Evolutionary conservation across 1,140 invertebrate genomes (phyloP), one percentile per base, ranked within the genome.

Genomic region (Teleogryllus occipitalis): DNA sequence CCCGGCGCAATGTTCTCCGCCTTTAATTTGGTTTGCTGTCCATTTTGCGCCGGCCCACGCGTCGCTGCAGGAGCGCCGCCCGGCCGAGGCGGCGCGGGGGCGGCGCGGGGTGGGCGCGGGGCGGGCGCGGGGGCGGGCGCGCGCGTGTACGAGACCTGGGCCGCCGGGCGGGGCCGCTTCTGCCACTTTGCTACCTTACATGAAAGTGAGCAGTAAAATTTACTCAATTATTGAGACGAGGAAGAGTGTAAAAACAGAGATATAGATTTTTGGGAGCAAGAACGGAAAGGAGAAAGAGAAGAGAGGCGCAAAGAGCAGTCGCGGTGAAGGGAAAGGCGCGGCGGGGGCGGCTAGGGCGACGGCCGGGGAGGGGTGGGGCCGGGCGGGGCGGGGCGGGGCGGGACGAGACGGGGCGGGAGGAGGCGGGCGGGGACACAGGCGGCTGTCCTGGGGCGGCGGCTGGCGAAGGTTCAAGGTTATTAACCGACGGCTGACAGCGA

Each of bases 151-250:
- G 49, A 54, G 54, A 10, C 54, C 18, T 65, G 54, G 54, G 54
- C 0, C 7, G 2, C 2, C 54, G 2, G 54, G 54, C 18, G 18
- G 54, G 54, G 54, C 54, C 10, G 54, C 54, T 65, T 65, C 54
- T 65, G 54, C 18, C 54, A 65, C 49, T 65, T 65, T 65, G 54
- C 54, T 65, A 65, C 54, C 54, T 65, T 65, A 18, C 54, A 65
- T 65, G 54, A 65, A 65, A 65, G 54, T 65, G 54, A 65, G 54
- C 54, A 65, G 54, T 65, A 65, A 65, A 65, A 65, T 65, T 65
- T 65, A 65, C 54, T 65, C 54, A 65, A 65, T 65, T 65, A 65
- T 65, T 65, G 54, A 65, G 54, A 54, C 54, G 54, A 65, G 18
- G 54, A 65, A 65, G 54, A 65, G 54, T 65, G 54, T 65, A 65